Base-by-base conservation (phyloP, 2,113 vertebrate genomes). In the Carollia perspicillata region DNA sequence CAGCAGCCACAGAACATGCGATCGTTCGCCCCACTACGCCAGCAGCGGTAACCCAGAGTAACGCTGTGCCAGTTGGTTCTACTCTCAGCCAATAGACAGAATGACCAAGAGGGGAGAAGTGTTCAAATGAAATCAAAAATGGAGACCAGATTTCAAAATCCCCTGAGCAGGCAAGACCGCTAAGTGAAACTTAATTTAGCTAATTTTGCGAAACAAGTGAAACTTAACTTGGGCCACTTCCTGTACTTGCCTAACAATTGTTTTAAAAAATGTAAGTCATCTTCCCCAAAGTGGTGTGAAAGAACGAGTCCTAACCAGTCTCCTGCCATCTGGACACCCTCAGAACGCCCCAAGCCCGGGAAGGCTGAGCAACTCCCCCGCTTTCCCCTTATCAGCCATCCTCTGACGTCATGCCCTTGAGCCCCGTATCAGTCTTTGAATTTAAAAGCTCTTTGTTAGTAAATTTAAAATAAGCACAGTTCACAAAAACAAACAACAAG, bases 141-240 rank as follows among this genome's bases (percentile, higher is more conserved):
- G 22, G 77, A 44, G 28, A 66, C 55, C 9, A 0, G 37, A 55
- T 66, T 74, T 53, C 53, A 89, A 72, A 89, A 89, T 94, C 40
- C 77, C n/a, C 26, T 17, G 30, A 53, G 42, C 30, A 35, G 44
- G 74, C 14, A n/a, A 80, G 51, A 74, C 44, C 44, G 74, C 23
- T 42, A 80, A 93, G 84, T 49, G 66, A 74, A 72, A 53, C 44
- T 89, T 80, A 80, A 93, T 80, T 80, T 94, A 44, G 55, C 33
- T 75, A 66, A 30, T 83, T 89, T 18, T 55, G 44, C 63, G 33
- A 78, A 37, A 69, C 33, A 60, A 79, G 49, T 0, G 4, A 44
- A 89, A 75, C 22, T 72, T 63, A 74, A 81, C 66, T 83, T 83
- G 68, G 44, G 35, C 35, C 2, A 30, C 35, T 94, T 89, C 55